Evolutionary conservation across 2,797 vertebrate species (phyloP).

Genomic region (Leptodactylus fallax): DNA sequence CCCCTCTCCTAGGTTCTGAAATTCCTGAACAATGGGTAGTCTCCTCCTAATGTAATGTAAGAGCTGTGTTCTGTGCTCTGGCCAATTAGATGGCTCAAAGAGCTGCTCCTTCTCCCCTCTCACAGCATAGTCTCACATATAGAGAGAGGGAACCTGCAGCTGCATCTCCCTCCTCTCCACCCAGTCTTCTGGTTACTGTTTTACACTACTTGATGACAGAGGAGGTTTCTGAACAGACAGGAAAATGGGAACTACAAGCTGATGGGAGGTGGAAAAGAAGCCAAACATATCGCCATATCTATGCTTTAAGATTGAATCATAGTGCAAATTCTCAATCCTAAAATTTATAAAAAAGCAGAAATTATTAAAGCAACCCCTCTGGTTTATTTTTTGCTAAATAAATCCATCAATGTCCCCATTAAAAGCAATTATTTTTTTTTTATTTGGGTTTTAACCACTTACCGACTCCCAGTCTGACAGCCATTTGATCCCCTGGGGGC

Average conservation of each 20-base stretch:
- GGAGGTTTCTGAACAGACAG: not conserved
- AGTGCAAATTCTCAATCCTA: too few relatives aligned
- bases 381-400: too few relatives aligned
- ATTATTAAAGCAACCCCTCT: too few relatives aligned
- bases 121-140: not conserved
- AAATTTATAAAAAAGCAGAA: too few relatives aligned
- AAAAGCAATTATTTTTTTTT: too few relatives aligned
- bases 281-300: too few relatives aligned
- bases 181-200: not conserved
- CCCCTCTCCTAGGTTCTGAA: not conserved
- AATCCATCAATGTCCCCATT: too few relatives aligned
- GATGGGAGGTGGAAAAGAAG: too few relatives aligned
- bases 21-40: not conserved
- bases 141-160: not conserved
- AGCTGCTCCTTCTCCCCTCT: not conserved
- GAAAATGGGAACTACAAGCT: not conserved
- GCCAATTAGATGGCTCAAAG: not conserved
- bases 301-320: too few relatives aligned
- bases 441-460: too few relatives aligned
- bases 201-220: not conserved
- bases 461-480: too few relatives aligned
- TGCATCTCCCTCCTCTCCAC: not conserved
- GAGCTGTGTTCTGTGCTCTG: not conserved
- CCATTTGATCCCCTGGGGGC: too few relatives aligned
- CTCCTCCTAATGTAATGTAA: not conserved